A percentile compares a stretch with the other conserved stretches of the same genome.
Evolutionary conservation across 2,888 invertebrate genomes (phyloP).

Genomic region (Temnothorax ravouxi): DNA sequence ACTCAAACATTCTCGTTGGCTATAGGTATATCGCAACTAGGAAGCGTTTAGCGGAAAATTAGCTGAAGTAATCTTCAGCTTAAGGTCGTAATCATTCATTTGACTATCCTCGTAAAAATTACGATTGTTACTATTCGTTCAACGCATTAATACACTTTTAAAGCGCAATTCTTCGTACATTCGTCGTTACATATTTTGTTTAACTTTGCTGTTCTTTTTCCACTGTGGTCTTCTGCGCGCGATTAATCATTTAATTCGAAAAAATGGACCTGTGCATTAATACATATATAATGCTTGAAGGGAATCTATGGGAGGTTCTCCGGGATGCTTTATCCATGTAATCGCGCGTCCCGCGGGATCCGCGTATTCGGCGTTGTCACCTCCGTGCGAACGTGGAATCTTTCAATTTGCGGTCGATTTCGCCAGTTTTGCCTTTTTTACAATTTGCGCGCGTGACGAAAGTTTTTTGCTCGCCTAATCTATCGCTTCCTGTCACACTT

Average conservation of each 20-base stretch:
- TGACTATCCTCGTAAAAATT: too few relatives aligned
- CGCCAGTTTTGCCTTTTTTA: not conserved
- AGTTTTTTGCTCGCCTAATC: conserved; percentile 13
- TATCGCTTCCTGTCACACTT: conserved; percentile 28
- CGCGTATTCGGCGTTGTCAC: not conserved
- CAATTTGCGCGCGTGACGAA: not conserved
- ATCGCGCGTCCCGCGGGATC: not conserved
- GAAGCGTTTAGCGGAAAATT: not conserved
- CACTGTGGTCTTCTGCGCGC: too few relatives aligned
- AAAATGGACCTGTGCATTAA: too few relatives aligned
- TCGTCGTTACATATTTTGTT: not conserved
- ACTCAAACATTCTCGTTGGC: not conserved
- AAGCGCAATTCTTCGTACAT: not conserved
- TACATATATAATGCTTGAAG: too few relatives aligned
- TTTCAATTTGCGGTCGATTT: not conserved
- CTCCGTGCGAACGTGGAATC: not conserved
- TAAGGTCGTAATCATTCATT: not conserved
- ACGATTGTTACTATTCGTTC: too few relatives aligned
- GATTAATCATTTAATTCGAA: too few relatives aligned
- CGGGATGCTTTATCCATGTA: not conserved
- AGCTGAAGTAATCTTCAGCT: not conserved
- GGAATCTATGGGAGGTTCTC: too few relatives aligned
- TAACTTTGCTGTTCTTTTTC: not conserved
- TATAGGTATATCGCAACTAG: not conserved
- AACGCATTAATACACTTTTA: too few relatives aligned